Conservation (phyloP, 2,113 vertebrate species). For the Corythoichthys intestinalis region DNA sequence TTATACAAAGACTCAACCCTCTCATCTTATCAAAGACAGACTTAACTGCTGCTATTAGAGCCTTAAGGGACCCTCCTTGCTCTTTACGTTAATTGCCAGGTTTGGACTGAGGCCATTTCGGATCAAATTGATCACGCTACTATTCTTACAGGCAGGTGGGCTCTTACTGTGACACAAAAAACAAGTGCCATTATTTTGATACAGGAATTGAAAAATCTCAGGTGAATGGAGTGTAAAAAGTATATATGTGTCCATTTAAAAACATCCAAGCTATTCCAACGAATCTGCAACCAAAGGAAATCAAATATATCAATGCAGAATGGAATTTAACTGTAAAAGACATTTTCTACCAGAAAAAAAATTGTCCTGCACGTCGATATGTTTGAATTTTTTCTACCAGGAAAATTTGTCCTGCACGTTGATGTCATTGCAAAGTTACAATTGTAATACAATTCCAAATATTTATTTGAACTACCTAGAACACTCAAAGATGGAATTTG, state of each 20-base stretch:
- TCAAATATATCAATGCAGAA: not conserved
- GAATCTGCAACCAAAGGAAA: not conserved
- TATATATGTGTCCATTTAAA: not conserved
- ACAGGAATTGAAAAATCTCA: not conserved
- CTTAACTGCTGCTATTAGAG: slow-evolving; percentile 2
- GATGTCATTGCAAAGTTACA: not conserved
- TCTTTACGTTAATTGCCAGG: slow-evolving; percentile 1
- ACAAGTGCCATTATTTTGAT: not conserved
- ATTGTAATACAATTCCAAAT: not conserved
- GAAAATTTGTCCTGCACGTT: not conserved
- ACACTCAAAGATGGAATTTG: not conserved
- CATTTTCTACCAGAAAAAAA: too few species aligned
- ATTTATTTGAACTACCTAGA: not conserved
- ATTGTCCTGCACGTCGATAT: too few species aligned
- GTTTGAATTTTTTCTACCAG: too few species aligned
- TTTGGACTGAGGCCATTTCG: not conserved
- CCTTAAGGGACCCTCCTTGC: not conserved
- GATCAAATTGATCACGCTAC: slow-evolving; percentile 6
- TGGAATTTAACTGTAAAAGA: not conserved
- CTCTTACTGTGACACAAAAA: not conserved
- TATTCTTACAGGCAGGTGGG: not conserved
- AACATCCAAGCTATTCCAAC: not conserved
- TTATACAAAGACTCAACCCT: not conserved
- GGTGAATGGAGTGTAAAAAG: not conserved
- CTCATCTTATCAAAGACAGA: slow-evolving; percentile 5